Percentiles rank a stretch among this genome's conserved stretches.
These are phyloP conservation scores for Tetragonula clypearis DNA, from an alignment of 1,140 invertebrate genomes.

Conservation along the genomic window DNA sequence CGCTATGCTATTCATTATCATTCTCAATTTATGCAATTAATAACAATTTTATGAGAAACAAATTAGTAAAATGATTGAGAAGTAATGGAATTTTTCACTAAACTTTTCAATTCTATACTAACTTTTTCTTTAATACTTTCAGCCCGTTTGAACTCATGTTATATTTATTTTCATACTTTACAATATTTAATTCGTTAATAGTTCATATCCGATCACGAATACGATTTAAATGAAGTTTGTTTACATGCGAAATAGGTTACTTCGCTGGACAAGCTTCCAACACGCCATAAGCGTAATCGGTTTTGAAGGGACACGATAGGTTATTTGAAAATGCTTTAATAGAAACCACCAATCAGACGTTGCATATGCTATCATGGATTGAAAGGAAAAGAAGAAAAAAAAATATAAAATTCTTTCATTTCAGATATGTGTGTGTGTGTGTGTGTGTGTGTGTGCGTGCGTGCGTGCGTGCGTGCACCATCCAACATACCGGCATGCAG, in stretches of 20 bases:
- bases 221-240: slow-evolving; percentile 43
- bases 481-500: too few relatives aligned
- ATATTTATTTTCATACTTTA: slow-evolving; percentile 22
- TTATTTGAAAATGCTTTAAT: slow-evolving; percentile 3
- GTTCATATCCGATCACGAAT: background rate
- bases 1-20: background rate
- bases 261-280: background rate
- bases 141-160: slow-evolving; percentile 69
- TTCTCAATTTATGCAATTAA: background rate
- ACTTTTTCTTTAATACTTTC: slow-evolving; percentile 72
- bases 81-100: background rate
- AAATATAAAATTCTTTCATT: background rate
- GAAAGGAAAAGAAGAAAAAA: background rate
- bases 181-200: background rate
- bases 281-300: slow-evolving; percentile 5
- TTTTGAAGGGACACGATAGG: slow-evolving; percentile 9
- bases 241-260: slow-evolving; percentile 48
- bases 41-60: background rate
- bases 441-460: too few relatives aligned
- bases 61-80: background rate
- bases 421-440: too few relatives aligned
- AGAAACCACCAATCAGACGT: slow-evolving; percentile 18
- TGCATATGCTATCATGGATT: background rate
- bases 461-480: too few relatives aligned
- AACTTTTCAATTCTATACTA: slow-evolving; percentile 50